Base-by-base conservation (phyloP, 2,113 vertebrate genomes). In the Pelmatolapia mariae region DNA sequence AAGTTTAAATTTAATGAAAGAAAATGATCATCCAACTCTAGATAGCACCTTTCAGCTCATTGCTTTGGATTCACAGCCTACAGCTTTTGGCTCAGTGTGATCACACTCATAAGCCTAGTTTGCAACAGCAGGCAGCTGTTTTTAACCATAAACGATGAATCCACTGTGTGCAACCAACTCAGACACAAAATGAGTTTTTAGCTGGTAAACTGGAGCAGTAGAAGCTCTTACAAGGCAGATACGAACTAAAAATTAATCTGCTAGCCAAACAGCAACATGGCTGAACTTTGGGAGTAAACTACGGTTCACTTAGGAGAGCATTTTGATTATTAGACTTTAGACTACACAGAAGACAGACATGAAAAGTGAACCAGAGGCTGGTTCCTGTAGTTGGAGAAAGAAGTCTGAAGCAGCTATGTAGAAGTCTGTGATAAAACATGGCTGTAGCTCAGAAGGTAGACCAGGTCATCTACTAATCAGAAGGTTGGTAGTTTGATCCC, bases 41-140 rank as follows among this genome's bases (percentile, higher is more conserved):
- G 71, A 18, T 4, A 36, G 54, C 26, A 19, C n/a, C 33, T 50
- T 36, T 73, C 79, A 43, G 50, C 31, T 86, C 33, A 56, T 24
- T 22, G 24, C 33, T 45, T 57, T 81, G 0, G 3, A 68, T 33
- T 81, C 11, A 16, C 10, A 33, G 24, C 38, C 38, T 7, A 5
- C 26, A 47, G 61, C 52, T 26, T 43, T 45, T 59, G 40, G 47
- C n/a, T 71, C 18, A 3, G 31, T 31, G 18, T 85, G 31, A 53
- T 29, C 38, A 47, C 24, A 19, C 4, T 0, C 40, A 76, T 76
- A 47, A 73, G 40, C 16, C 22, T 45, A 0, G 43, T 50, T 63
- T 78, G 24, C 26, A 50, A 47, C 22, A 54, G 22, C 84, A 81
- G 24, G 24, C 38, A 36, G 19, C 26, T 71, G 31, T 68, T 56